Evolutionary conservation across 2,797 vertebrate species (phyloP).

Genomic region (Myotis planiceps): DNA sequence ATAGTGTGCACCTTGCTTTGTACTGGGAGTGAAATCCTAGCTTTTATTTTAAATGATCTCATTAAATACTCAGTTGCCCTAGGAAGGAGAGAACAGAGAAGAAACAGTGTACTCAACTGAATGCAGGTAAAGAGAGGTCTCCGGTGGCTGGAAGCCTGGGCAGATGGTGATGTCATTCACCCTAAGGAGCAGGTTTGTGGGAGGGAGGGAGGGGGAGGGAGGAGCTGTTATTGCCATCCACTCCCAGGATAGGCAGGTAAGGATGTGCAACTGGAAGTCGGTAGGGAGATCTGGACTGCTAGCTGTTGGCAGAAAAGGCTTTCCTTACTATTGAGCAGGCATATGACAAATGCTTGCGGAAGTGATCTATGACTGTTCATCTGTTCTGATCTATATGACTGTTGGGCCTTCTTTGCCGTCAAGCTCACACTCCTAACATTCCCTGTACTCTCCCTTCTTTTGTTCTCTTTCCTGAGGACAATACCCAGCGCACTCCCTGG

Average conservation of each 20-base stretch:
- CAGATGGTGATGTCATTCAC: background rate
- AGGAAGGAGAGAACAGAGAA: background rate
- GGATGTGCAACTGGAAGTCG: background rate
- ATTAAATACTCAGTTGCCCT: background rate
- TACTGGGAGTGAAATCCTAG: background rate
- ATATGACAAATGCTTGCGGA: background rate
- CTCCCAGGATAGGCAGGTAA: background rate
- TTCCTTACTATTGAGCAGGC: background rate
- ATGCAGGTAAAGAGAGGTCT: background rate
- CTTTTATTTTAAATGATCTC: background rate
- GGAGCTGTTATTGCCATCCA: background rate
- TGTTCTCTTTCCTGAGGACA: background rate
- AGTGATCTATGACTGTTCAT: background rate
- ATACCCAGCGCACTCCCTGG: rapidly evolving
- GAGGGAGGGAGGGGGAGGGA: no score
- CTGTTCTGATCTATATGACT: no score
- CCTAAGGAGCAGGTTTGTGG: background rate
- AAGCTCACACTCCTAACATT: background rate
- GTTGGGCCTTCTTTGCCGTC: background rate
- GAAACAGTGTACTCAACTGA: background rate
- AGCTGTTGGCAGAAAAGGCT: background rate
- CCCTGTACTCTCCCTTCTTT: background rate
- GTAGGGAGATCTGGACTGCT: background rate
- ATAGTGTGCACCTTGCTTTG: background rate
- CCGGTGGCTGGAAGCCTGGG: background rate